Conservation (phyloP, 1,140 invertebrate genomes). For the Glossosoma conforme region DNA sequence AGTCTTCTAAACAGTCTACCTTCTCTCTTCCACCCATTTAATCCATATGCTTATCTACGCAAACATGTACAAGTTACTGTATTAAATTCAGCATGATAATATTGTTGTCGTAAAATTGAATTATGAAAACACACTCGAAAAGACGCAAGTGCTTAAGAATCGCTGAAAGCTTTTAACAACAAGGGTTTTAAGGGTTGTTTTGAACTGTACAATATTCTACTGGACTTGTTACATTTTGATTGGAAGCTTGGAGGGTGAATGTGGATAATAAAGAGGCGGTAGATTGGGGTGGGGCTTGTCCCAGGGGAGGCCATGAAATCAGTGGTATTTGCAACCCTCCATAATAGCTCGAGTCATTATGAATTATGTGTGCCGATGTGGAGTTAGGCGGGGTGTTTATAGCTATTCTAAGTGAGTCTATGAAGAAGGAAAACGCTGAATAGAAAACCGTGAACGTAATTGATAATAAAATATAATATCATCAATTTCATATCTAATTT, state of each 20-base stretch:
- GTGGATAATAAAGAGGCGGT: slow-evolving; percentile 14
- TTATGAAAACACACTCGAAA: too few species aligned
- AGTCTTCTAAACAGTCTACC: background rate
- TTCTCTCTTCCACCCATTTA: background rate
- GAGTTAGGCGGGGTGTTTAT: slow-evolving; percentile 28
- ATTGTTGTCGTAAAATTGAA: slow-evolving; percentile 24
- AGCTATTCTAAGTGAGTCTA: too few species aligned
- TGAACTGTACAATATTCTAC: background rate
- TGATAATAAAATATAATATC: too few species aligned
- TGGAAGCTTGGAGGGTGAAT: slow-evolving; percentile 1
- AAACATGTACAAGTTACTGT: too few species aligned
- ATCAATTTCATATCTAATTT: too few species aligned
- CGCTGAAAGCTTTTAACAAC: background rate
- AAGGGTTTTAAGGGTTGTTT: slow-evolving; percentile 3
- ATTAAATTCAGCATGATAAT: slow-evolving; percentile 5
- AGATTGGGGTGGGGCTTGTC: slow-evolving; percentile 31
- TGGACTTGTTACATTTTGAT: slow-evolving; percentile 17
- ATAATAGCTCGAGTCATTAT: slow-evolving; percentile 32
- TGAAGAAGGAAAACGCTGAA: too few species aligned
- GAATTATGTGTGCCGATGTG: slow-evolving; percentile 31
- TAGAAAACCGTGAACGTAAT: too few species aligned
- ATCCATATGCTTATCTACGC: slow-evolving; percentile 11
- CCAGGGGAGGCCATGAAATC: slow-evolving; percentile 52
- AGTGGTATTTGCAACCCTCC: slow-evolving; percentile 50
- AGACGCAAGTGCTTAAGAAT: too few species aligned